Evolutionary conservation across 2,888 invertebrate genomes (phyloP), one percentile per base, ranked within the genome.

Genomic region (Osmoderma eremita): DNA sequence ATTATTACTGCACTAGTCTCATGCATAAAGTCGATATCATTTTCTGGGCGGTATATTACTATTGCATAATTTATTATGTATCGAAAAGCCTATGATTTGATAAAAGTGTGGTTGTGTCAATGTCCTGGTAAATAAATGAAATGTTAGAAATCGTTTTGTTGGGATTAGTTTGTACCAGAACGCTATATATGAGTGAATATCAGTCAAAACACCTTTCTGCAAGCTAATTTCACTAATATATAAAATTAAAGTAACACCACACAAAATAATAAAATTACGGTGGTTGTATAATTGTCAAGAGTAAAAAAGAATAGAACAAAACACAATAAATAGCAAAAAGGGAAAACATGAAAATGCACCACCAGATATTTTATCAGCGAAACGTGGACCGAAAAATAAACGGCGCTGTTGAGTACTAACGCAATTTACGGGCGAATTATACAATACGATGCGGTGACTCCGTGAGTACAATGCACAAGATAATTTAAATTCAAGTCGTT

Each of bases 401-500:
- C 71, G 70, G 71, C 74, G 76, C 72, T 73, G 76, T 72, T 76
- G 77, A 76, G 75, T 74, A 73, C 73, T 75, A 67, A 63, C 70
- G 66, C 72, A 75, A 78, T 78, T 78, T 78, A 78, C 76, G 74
- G 74, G 48, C 67, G 70, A 77, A 78, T 78, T 78, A 78, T 78
- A 75, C 76, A 71, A 73, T 69, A 75, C 75, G 75, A 73, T 74
- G 74, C 74, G 70, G 73, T 72, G 75, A 73, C 74, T 73, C 74
- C 70, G 73, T 72, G 71, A 70, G 71, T 67, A 74, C 72, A 73
- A 72, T 73, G 71, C 72, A 71, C 71, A 73, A 71, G 73, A 75
- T 77, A 76, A 77, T 77, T 77, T 77, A 77, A 77, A 77, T 77
- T 77, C 77, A 74, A 73, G 73, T 73, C 76, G 75, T 75, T 75